These are phyloP conservation scores for Pemphigus obesinymphae DNA, from an alignment of 1,140 invertebrate genomes.

Conservation along the genomic window DNA sequence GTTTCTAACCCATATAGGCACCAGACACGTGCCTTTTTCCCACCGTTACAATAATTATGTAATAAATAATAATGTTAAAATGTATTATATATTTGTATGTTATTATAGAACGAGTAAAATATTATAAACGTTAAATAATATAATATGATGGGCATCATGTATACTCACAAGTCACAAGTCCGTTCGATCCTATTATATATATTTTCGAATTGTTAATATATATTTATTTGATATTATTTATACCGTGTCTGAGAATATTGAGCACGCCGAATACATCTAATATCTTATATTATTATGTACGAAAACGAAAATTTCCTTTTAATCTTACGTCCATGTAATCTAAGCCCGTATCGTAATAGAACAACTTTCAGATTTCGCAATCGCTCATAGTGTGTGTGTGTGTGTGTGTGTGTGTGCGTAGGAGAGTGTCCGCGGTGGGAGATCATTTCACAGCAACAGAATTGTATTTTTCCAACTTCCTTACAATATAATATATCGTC, in stretches of 20 bases:
- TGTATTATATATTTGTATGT: neutral
- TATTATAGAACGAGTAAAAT: neutral
- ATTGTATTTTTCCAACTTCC: neutral
- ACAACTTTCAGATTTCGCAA: conserved; percentile 10
- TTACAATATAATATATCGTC: no score
- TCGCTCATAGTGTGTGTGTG: neutral
- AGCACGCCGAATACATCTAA: no score
- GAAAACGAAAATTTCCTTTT: no score
- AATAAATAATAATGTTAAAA: neutral
- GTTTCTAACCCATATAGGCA: neutral
- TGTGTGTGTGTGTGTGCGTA: neutral
- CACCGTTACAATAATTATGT: neutral
- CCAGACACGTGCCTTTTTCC: neutral
- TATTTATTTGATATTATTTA: no score
- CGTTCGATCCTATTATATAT: neutral
- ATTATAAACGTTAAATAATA: neutral
- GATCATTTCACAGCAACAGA: neutral
- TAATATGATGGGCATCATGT: no score
- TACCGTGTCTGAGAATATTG: no score
- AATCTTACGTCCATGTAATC: no score
- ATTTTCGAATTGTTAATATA: no score
- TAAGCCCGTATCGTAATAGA: neutral
- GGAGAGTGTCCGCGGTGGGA: neutral
- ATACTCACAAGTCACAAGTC: neutral
- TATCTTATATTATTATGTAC: no score